These are phyloP conservation scores for Acrobasis consociella DNA, from an alignment of 2,888 invertebrate species.

Conservation along the genomic window DNA sequence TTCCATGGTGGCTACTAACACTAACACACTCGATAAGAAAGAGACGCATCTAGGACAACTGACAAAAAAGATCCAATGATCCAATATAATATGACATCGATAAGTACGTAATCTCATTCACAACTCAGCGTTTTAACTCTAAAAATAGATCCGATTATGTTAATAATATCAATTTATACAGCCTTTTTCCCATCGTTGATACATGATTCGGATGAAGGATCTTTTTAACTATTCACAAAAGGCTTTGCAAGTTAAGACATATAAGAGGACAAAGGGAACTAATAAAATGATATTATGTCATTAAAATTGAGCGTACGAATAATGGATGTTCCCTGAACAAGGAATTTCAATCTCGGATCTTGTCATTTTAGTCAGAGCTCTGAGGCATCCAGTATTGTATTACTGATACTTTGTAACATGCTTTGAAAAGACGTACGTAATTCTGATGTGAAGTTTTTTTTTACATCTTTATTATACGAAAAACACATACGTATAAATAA, in stretches of 20 bases:
- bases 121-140: background rate
- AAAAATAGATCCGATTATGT: background rate
- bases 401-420: background rate
- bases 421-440: too few relatives aligned
- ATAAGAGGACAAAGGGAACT: conserved; percentile 9
- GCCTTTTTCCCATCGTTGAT: background rate
- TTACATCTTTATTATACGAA: too few relatives aligned
- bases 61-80: too few relatives aligned
- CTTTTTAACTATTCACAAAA: conserved; percentile 9
- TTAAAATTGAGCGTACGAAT: conserved; percentile 5
- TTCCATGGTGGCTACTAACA: too few relatives aligned
- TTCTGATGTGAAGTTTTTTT: too few relatives aligned
- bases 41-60: too few relatives aligned
- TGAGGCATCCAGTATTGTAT: background rate
- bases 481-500: too few relatives aligned
- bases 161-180: background rate
- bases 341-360: conserved; percentile 2
- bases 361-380: background rate
- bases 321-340: conserved; percentile 6
- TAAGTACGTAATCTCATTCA: too few relatives aligned
- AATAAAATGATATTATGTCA: conserved; percentile 10
- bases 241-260: background rate
- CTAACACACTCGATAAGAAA: too few relatives aligned
- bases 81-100: too few relatives aligned
- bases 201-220: background rate